Evolutionary conservation across 2,113 vertebrate species (phyloP).

Genomic region (Probosciger aterrimus): DNA sequence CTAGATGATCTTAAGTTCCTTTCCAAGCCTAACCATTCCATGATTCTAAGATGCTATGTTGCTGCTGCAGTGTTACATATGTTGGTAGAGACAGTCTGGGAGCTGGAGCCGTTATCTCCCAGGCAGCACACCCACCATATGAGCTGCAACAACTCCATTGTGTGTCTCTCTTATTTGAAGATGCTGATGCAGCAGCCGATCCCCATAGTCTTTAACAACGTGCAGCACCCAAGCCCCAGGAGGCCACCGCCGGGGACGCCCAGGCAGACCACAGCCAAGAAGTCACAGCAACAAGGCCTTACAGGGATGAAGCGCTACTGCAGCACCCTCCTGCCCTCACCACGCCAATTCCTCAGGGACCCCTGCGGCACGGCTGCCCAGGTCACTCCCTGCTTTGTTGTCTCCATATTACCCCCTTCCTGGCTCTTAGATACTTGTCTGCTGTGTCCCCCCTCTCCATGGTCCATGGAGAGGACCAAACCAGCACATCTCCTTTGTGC

Average conservation of each 20-base stretch:
- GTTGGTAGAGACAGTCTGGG: background rate
- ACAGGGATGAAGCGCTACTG: constrained; percentile 32
- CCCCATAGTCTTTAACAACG: constrained; percentile 47
- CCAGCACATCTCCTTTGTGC: background rate
- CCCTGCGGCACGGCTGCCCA: constrained; percentile 66
- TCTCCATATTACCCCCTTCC: background rate
- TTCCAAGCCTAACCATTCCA: background rate
- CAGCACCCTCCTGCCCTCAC: constrained; percentile 36
- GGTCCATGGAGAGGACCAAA: background rate
- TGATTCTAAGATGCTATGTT: background rate
- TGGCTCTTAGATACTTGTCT: background rate
- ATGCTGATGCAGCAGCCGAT: constrained; percentile 80
- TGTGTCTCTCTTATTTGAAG: constrained; percentile 51
- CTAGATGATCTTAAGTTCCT: background rate
- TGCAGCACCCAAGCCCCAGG: constrained; percentile 68
- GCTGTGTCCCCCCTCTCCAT: accelerated
- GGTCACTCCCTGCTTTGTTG: constrained; percentile 51
- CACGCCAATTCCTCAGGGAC: constrained; percentile 70
- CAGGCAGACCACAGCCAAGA: constrained; percentile 70
- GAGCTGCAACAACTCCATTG: background rate
- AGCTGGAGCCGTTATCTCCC: accelerated
- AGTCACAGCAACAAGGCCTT: background rate
- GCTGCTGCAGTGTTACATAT: background rate
- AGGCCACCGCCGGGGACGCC: constrained; percentile 43
- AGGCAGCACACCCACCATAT: background rate